These are phyloP conservation scores for Alentia gelatinosa DNA, from an alignment of 2,888 invertebrate genomes.

Conservation along the genomic window DNA sequence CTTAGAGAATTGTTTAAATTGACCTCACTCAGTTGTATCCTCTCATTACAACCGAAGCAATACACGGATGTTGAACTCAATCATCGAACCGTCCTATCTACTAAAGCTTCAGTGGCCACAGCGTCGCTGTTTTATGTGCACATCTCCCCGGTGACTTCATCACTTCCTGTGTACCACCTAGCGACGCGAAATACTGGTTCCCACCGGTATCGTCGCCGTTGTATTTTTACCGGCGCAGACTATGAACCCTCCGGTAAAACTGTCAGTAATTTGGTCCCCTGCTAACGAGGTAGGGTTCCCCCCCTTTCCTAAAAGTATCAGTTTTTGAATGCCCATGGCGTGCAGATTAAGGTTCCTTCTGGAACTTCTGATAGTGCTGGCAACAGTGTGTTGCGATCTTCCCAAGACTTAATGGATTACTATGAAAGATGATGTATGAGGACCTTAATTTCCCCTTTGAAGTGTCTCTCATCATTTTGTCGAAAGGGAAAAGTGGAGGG, in stretches of 20 bases:
- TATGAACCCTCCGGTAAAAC: constrained; percentile 2
- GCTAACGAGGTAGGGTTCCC: background rate
- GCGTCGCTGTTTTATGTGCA: background rate
- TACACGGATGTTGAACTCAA: background rate
- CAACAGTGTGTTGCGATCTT: background rate
- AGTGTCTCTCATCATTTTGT: background rate
- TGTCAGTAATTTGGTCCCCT: background rate
- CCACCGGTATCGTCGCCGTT: background rate
- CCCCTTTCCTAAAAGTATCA: background rate
- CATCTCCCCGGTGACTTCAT: background rate
- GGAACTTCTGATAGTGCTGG: background rate
- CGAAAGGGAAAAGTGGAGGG: no score
- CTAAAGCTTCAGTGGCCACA: background rate
- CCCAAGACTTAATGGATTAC: background rate
- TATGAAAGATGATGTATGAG: background rate
- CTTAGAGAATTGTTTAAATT: no score
- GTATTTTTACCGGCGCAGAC: background rate
- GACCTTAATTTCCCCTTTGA: background rate
- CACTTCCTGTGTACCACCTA: background rate
- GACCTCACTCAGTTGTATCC: no score
- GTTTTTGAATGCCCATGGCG: background rate
- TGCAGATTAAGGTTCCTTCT: background rate
- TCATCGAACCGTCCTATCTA: background rate
- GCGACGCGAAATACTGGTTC: background rate
- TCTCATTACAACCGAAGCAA: no score